Evolutionary conservation across 2,888 invertebrate species (phyloP).

Genomic region (Tetranychus piercei): DNA sequence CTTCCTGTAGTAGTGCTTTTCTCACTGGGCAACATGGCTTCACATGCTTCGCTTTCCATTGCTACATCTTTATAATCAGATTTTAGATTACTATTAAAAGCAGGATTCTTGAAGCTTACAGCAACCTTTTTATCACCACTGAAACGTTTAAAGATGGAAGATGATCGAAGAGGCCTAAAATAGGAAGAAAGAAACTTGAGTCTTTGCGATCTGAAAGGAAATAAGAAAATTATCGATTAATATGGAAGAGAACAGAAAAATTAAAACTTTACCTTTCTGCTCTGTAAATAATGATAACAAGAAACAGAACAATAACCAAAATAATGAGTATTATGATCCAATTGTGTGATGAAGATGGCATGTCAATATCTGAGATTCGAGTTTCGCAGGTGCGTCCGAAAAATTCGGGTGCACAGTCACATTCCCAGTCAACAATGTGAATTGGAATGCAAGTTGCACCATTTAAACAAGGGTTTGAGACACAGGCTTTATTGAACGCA

Average conservation of each 20-base stretch:
- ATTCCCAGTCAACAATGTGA: not conserved
- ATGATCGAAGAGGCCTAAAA: not conserved
- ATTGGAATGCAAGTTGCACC: constrained; percentile 15
- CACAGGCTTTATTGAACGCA: constrained; percentile 4
- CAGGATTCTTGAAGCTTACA: constrained; percentile 21
- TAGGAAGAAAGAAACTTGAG: not conserved
- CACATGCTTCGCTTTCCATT: constrained; percentile 8
- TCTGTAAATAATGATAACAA: not conserved
- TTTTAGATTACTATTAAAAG: constrained; percentile 9
- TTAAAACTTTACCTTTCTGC: not conserved
- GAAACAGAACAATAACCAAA: not conserved
- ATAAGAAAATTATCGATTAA: not conserved
- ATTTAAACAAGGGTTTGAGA: constrained; percentile 10
- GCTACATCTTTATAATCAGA: constrained; percentile 10
- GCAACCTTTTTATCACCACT: constrained; percentile 19
- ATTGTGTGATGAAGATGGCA: not conserved
- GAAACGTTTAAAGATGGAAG: constrained; percentile 6
- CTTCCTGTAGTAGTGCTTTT: constrained; percentile 2
- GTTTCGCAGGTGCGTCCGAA: constrained; percentile 2
- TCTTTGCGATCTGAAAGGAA: not conserved
- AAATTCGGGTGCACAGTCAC: constrained; percentile 14
- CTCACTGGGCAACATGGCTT: constrained; percentile 14
- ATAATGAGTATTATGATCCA: not conserved
- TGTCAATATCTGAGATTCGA: not conserved
- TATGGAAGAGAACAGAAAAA: not conserved